Percentiles rank a stretch among this genome's conserved stretches.
phyloP scores from a whole-genome alignment of 2,888 invertebrate species.

The Plebejus melissa region DNA sequence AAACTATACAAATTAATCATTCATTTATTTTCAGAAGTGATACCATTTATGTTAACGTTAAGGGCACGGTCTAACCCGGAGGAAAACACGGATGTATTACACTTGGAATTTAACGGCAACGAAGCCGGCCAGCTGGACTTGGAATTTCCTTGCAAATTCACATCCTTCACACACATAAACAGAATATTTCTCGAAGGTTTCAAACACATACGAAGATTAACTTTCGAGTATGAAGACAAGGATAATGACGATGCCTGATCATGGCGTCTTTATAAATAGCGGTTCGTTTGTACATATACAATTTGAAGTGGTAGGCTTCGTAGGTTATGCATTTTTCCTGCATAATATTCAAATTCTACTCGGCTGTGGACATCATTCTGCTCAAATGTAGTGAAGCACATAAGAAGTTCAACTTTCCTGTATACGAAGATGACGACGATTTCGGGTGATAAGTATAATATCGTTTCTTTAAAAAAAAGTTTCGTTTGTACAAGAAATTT shows the following conservation, averaged over 20 bases:
- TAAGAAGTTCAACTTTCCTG: no score
- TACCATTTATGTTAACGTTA: neutral
- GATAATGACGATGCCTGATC: neutral
- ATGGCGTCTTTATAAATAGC: neutral
- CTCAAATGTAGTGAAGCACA: no score
- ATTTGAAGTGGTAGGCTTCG: neutral
- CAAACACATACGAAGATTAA: slow-evolving; percentile 1
- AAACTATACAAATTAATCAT: neutral
- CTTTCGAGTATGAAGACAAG: neutral
- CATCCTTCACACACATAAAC: neutral
- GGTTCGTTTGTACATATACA: neutral
- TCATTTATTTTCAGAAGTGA: neutral
- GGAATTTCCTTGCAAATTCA: neutral
- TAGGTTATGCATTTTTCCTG: neutral
- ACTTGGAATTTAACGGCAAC: neutral
- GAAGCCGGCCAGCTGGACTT: neutral
- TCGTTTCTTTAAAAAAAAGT: neutral
- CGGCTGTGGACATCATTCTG: no score
- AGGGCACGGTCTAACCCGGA: neutral
- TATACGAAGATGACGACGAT: no score
- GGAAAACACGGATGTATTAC: neutral
- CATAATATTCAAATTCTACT: neutral
- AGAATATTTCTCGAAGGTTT: neutral
- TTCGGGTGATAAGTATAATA: no score
- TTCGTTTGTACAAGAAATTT: neutral